Percentiles rank a stretch among this genome's conserved stretches.
Evolutionary conservation across 2,797 vertebrate genomes (phyloP).

Genomic region (Sitta carolinensis): DNA sequence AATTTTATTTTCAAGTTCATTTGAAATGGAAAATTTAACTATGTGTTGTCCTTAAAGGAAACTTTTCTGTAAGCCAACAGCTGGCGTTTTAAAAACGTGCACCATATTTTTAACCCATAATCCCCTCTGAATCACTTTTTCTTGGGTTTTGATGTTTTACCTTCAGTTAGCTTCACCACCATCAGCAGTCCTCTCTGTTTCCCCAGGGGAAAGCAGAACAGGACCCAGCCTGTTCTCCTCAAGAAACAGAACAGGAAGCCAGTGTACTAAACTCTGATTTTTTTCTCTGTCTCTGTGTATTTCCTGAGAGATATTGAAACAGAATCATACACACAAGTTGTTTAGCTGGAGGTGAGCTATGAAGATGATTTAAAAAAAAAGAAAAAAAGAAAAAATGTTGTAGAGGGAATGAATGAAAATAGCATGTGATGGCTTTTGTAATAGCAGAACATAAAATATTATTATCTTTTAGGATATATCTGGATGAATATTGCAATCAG

Average conservation of each 20-base stretch:
- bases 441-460: neutral
- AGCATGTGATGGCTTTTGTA: neutral
- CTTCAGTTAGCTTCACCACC: neutral
- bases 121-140: neutral
- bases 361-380: neutral
- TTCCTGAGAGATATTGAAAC: conserved; percentile 5
- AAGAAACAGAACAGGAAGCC: neutral
- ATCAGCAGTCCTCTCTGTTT: neutral
- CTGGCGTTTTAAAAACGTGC: neutral
- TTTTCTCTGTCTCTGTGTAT: neutral
- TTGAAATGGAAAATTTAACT: neutral
- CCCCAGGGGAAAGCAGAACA: neutral
- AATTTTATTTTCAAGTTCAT: neutral
- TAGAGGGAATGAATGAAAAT: neutral
- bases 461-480: neutral
- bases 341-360: neutral
- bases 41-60: neutral
- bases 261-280: neutral
- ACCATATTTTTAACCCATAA: neutral
- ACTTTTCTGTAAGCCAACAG: neutral
- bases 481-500: neutral
- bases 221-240: neutral
- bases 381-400: neutral
- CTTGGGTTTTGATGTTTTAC: neutral
- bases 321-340: neutral